These are phyloP conservation scores for Eptatretus atami DNA, from an alignment of 2,797 vertebrate species.

Conservation along the genomic window DNA sequence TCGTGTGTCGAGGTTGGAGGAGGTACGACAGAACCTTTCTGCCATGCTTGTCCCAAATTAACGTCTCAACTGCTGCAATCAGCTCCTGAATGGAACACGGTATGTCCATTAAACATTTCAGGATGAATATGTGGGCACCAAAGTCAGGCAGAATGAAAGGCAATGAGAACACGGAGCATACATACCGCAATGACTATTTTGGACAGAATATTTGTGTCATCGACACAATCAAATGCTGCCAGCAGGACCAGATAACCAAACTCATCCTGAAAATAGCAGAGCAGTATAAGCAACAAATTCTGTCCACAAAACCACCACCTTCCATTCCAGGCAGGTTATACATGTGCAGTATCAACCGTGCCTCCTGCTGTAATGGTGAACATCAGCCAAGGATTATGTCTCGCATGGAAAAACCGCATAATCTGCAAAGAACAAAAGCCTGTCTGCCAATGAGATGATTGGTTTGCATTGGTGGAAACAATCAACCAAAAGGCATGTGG, in stretches of 20 bases:
- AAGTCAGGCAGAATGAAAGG: background rate
- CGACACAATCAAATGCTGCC: constrained; percentile 72
- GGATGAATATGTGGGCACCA: background rate
- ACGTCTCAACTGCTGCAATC: constrained; percentile 22
- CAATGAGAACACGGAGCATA: constrained; percentile 15
- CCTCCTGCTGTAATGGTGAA: too few species aligned
- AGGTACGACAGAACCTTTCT: constrained; percentile 61
- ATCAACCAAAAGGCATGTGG: too few species aligned
- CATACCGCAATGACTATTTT: constrained; percentile 61
- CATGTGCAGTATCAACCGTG: too few species aligned
- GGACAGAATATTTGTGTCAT: constrained; percentile 76
- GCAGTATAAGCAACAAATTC: constrained; percentile 7
- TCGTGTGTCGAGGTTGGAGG: constrained; percentile 42
- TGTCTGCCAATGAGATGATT: too few species aligned
- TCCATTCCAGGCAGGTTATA: too few species aligned
- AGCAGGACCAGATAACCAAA: constrained; percentile 55
- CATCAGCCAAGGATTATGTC: too few species aligned
- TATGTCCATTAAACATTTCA: constrained; percentile 3
- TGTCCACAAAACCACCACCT: background rate
- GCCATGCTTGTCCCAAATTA: constrained; percentile 52
- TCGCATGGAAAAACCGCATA: too few species aligned
- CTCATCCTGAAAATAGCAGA: constrained; percentile 30
- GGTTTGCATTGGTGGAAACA: too few species aligned
- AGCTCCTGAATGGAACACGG: constrained; percentile 32
- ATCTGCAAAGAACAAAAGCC: too few species aligned